A percentile compares a stretch with the other conserved stretches of the same genome.
These are phyloP conservation scores for Gymnoscopelus microlampas DNA, from an alignment of 2,797 vertebrate genomes.

Conservation along the genomic window DNA sequence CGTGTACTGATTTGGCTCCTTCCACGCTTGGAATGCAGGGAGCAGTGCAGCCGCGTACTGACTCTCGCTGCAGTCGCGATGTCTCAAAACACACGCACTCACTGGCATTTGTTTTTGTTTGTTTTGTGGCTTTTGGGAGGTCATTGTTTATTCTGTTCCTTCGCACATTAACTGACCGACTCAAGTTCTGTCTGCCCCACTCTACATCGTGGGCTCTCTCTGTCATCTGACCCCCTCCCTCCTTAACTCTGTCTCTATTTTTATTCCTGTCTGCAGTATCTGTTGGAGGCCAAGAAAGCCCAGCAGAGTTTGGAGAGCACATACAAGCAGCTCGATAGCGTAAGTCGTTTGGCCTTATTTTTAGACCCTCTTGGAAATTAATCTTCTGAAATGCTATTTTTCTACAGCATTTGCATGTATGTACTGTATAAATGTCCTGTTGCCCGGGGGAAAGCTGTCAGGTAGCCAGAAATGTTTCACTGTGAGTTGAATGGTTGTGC, in stretches of 20 bases:
- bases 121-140: slow-evolving; percentile 55
- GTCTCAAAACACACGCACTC: slow-evolving; percentile 56
- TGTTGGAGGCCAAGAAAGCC: slow-evolving; percentile 88
- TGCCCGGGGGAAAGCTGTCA: not conserved
- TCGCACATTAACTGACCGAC: slow-evolving; percentile 12
- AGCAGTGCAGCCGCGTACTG: slow-evolving; percentile 40
- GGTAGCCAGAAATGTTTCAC: not conserved
- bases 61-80: slow-evolving; percentile 59
- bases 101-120: slow-evolving; percentile 69
- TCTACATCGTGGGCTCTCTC: slow-evolving; percentile 35
- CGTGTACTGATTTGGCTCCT: slow-evolving; percentile 60
- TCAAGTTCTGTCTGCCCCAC: slow-evolving; percentile 41
- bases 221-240: slow-evolving; percentile 62
- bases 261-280: slow-evolving; percentile 81
- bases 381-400: too few relatives aligned
- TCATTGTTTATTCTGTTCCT: slow-evolving; percentile 61
- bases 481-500: slow-evolving; percentile 9
- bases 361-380: too few relatives aligned
- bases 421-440: too few relatives aligned
- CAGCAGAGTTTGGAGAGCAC: slow-evolving; percentile 89
- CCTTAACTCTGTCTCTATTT: slow-evolving; percentile 51
- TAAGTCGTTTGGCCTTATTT: slow-evolving; percentile 76
- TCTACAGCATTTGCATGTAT: too few relatives aligned
- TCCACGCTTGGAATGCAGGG: slow-evolving; percentile 38
- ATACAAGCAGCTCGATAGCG: slow-evolving; percentile 89